Conservation (phyloP, 2,888 invertebrate species). For the Galeruca laticollis region DNA sequence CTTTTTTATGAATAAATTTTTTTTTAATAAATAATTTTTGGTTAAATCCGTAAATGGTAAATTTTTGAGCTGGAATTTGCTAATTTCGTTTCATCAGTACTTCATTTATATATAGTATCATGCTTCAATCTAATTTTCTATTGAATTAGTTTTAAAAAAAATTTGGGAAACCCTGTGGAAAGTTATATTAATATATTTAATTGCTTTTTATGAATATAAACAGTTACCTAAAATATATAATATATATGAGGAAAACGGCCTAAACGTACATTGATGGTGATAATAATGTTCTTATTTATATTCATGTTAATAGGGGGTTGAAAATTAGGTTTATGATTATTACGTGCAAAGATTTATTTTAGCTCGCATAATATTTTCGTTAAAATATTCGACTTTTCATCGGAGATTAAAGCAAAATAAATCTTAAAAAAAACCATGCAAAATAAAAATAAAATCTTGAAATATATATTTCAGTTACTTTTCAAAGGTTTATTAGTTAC, state of each 20-base stretch:
- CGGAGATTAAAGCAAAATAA: conserved; percentile 46
- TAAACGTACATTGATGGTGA: conserved; percentile 41
- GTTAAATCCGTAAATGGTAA: not conserved
- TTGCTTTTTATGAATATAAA: conserved; percentile 36
- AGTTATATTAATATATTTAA: conserved; percentile 24
- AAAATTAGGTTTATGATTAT: conserved; percentile 38
- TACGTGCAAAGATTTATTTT: conserved; percentile 51
- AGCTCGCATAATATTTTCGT: conserved; percentile 42
- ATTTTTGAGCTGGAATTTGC: not conserved
- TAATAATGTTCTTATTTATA: conserved; percentile 46
- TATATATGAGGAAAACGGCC: conserved; percentile 34
- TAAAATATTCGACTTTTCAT: conserved; percentile 19
- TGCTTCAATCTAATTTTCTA: conserved; percentile 12
- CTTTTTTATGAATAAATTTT: no score
- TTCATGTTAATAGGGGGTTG: conserved; percentile 46
- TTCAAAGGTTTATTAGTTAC: no score
- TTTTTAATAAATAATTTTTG: no score
- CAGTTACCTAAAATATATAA: conserved; percentile 40
- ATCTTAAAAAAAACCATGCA: conserved; percentile 53
- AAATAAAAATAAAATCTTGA: conserved; percentile 48
- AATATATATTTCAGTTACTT: conserved; percentile 47
- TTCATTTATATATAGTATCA: conserved; percentile 6
- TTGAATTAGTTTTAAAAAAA: not conserved
- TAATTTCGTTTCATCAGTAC: not conserved
- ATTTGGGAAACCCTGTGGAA: conserved; percentile 26